Evolutionary conservation across 2,113 vertebrate genomes (phyloP).

Genomic region (Hyperopisus bebe): DNA sequence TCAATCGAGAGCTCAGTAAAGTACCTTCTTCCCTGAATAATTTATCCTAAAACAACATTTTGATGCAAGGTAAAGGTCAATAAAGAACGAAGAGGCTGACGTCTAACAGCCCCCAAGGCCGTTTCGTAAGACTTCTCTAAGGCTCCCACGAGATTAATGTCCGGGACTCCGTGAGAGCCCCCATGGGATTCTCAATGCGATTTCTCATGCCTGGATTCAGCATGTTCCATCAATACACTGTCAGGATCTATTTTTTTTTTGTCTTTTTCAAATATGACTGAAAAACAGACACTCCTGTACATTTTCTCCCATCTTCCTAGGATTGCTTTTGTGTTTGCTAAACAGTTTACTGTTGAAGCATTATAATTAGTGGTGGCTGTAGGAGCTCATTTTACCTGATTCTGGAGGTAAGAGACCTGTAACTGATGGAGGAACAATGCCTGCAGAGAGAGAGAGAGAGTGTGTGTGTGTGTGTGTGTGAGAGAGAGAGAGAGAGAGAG

Average conservation of each 20-base stretch:
- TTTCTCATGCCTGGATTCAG: neutral
- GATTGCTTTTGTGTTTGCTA: neutral
- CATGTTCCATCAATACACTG: neutral
- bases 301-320: neutral
- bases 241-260: neutral
- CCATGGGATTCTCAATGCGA: neutral
- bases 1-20: neutral
- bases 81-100: neutral
- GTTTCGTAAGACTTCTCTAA: neutral
- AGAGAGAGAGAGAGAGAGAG: constrained; percentile 6
- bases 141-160: neutral
- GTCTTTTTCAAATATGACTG: neutral
- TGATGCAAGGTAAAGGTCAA: neutral
- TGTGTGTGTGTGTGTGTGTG: too few species aligned
- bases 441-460: constrained; percentile 48
- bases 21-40: neutral
- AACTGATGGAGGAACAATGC: constrained; percentile 74
- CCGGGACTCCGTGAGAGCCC: neutral
- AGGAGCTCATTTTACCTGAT: constrained; percentile 64
- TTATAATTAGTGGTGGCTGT: neutral
- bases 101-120: neutral
- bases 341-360: neutral
- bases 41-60: neutral
- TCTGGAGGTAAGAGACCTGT: constrained; percentile 77
- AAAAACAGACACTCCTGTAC: neutral